Evolutionary conservation across 2,113 vertebrate genomes (phyloP), one percentile per base, ranked within the genome.

Genomic region (Trochalopteron elliotii): DNA sequence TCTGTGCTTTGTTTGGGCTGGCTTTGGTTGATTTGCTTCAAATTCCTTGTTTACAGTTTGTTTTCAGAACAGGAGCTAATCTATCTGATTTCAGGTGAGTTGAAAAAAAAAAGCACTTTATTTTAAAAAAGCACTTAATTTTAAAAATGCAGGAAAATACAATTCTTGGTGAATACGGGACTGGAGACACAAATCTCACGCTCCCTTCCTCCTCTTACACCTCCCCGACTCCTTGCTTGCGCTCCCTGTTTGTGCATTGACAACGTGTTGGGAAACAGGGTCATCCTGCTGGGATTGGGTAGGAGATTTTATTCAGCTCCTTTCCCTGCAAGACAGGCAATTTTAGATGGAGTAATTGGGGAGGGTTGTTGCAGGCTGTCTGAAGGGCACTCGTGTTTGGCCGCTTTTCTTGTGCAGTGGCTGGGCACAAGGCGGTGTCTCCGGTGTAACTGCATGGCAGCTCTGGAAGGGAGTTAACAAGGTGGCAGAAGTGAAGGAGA

Each of bases 21-120:
- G 27, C 87, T 96, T 68, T 65, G 75, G 89, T 97, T 97, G 81
- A 56, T 96, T 97, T 97, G 61, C 87, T 95, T 92, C 53, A 74
- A 94, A 83, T 96, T 91, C 77, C 91, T 90, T 97, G 93, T 98
- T 98, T 97, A 96, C 90, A 82, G 44, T 96, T 97, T 96, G 96
- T 96, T 97, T 97, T 89, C 81, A 78, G 86, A 84, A 60, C 2
- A 9, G 39, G 35, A 78, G 68, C 64, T 82, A 87, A 93, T 77
- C 22, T 12, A n/a, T 80, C 61, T 59, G 33, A 84, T 91, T 95
- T 95, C 55, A 93, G 82, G 37, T 2, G 18, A 93, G 72, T 72
- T 94, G 82, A 61, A 72, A 91, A 81, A 91, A 91, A 78, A 75
- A 71, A 78, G 63, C 44, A 33, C 39, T 74, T 85, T 8, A 37